phyloP scores from a whole-genome alignment of 2,797 vertebrate genomes.

The Serranus cabrilla region DNA sequence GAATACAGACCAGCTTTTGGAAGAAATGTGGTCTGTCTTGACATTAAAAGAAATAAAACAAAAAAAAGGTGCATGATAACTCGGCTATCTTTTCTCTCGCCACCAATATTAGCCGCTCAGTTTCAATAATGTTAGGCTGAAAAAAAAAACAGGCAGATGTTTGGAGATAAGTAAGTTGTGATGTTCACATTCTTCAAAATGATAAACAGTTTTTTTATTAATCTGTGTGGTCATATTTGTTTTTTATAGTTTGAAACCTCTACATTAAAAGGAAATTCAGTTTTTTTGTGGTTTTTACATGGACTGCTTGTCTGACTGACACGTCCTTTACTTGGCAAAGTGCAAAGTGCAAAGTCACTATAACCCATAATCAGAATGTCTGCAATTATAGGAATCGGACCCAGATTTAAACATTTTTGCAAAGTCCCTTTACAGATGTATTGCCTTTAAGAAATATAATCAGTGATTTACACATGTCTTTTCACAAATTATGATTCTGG shows the following conservation, averaged over 20 bases:
- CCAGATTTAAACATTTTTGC: neutral
- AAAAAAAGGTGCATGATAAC: too few species aligned
- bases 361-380: neutral
- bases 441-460: slow-evolving; percentile 5
- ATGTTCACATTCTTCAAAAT: neutral
- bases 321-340: neutral
- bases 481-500: neutral
- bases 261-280: too few species aligned
- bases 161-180: neutral
- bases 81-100: too few species aligned
- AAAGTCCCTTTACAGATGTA: neutral
- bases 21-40: too few species aligned
- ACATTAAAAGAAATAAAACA: too few species aligned
- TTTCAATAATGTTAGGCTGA: too few species aligned
- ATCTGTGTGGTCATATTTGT: neutral
- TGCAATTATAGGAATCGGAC: neutral
- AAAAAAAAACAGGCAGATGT: too few species aligned
- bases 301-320: neutral
- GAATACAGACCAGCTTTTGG: neutral
- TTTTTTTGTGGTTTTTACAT: neutral
- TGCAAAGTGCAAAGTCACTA: neutral
- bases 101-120: too few species aligned
- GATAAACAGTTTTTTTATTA: neutral
- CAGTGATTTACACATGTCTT: neutral
- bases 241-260: neutral